phyloP scores from a whole-genome alignment of 2,888 invertebrate species.

The Luperina testacea region DNA sequence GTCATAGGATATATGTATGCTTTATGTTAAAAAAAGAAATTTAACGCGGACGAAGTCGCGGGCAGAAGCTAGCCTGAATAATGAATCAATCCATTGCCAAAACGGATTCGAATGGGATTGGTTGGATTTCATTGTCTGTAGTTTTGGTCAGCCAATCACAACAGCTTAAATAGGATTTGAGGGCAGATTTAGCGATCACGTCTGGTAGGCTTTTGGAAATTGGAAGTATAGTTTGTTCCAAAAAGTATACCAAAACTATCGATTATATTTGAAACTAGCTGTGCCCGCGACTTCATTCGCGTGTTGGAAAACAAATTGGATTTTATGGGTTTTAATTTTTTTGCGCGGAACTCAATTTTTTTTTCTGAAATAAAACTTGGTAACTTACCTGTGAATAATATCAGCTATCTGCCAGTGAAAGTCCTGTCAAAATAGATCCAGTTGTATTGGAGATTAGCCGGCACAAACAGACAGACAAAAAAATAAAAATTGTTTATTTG shows the following conservation, averaged over 20 bases:
- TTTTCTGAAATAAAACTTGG: not conserved
- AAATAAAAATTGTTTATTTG: too few species aligned
- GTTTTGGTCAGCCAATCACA: constrained; percentile 25
- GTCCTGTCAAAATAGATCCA: not conserved
- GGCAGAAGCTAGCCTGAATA: not conserved
- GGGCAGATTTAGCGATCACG: constrained; percentile 1
- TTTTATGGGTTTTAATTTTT: not conserved
- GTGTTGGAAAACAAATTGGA: not conserved
- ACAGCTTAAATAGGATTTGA: constrained; percentile 31
- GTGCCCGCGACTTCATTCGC: not conserved
- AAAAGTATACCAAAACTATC: not conserved
- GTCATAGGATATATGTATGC: too few species aligned
- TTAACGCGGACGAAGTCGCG: not conserved
- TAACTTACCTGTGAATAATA: not conserved
- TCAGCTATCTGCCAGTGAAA: not conserved
- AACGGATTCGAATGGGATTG: constrained; percentile 23
- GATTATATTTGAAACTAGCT: not conserved
- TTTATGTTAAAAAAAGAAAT: not conserved
- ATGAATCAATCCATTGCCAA: not conserved
- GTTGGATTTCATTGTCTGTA: constrained; percentile 16
- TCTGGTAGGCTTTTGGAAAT: constrained; percentile 3
- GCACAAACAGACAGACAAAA: not conserved
- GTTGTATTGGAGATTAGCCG: not conserved
- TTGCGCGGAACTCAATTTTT: not conserved
- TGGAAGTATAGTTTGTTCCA: not conserved